Base-by-base conservation (phyloP, 2,113 vertebrate species). In the Tamias sibiricus region DNA sequence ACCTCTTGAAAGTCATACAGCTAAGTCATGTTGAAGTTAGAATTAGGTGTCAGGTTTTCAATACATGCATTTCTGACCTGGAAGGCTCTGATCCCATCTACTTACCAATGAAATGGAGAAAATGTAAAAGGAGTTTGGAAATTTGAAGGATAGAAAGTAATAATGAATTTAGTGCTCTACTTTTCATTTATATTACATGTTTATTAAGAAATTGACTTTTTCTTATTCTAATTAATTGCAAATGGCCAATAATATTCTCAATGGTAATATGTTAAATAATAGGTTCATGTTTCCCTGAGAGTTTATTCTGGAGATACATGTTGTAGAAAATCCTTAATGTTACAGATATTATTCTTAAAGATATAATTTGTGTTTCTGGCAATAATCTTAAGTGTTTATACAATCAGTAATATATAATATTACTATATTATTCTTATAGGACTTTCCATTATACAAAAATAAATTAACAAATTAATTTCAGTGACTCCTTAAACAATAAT, bases 191-290 rank as follows among this genome's bases (percentile, higher is more conserved):
- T 84, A 66, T 66, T 69, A 26, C 69, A 26, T 62, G 8, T 57
- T 88, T 92, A 64, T 72, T 92, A 85, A 71, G 83, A 76, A 90
- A 62, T 59, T 83, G 13, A 62, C 26, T 40, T 57, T 76, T 64
- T 7, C 30, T 42, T 11, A 80, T 49, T 79, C 12, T 62, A 62
- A 28, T 62, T 64, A 83, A 52, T 76, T 81, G 22, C 30, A 80
- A 49, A 8, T 77, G 35, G 35, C 28, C 26, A 83, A 19, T 80
- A 24, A 74, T 26, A 86, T 28, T 82, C 7, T 80, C 0, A 4
- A 87, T 83, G 64, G 3, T 16, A 66, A 62, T 42, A 37, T 77
- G 4, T 71, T 97, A 87, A 64, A 72, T 64, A 90, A 49, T 52
- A 57, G 32, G 1, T 35, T 77, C 30, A 87, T 91, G 13, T 72